Evolutionary conservation across 2,888 invertebrate genomes (phyloP).

Genomic region (Seira ritae): DNA sequence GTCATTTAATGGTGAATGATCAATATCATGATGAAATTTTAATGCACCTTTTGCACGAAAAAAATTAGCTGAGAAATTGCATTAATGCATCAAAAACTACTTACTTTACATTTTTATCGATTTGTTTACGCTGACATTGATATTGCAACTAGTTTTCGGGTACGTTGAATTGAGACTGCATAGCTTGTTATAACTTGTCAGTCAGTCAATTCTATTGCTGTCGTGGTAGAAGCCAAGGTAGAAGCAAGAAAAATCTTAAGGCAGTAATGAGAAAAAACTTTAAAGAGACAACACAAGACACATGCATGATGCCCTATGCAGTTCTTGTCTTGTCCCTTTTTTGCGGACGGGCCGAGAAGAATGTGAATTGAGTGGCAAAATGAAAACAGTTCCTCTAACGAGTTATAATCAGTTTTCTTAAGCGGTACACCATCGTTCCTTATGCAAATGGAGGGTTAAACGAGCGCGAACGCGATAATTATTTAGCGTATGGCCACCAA

Average conservation of each 20-base stretch:
- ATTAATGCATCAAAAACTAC: neutral
- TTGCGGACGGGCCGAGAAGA: neutral
- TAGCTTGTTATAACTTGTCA: constrained; percentile 21
- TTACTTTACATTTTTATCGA: constrained; percentile 30
- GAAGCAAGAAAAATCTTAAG: neutral
- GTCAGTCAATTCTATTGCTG: neutral
- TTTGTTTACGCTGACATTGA: constrained; percentile 29
- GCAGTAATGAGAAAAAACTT: neutral
- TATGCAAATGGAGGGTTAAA: neutral
- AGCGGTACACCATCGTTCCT: neutral
- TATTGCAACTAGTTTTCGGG: neutral
- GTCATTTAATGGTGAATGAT: neutral
- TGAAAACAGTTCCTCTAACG: neutral
- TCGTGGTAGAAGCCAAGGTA: too few species aligned
- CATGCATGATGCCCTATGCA: neutral
- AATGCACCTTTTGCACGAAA: neutral
- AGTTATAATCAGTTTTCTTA: neutral
- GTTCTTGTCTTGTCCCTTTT: too few species aligned
- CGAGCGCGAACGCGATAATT: neutral
- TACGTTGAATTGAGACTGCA: neutral
- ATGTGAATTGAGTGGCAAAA: neutral
- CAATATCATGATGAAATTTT: neutral
- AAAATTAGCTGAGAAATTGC: neutral
- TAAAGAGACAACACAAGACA: neutral
- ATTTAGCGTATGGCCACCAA: neutral